Base-by-base conservation (phyloP, 2,888 invertebrate genomes). In the Cetonia aurata region DNA sequence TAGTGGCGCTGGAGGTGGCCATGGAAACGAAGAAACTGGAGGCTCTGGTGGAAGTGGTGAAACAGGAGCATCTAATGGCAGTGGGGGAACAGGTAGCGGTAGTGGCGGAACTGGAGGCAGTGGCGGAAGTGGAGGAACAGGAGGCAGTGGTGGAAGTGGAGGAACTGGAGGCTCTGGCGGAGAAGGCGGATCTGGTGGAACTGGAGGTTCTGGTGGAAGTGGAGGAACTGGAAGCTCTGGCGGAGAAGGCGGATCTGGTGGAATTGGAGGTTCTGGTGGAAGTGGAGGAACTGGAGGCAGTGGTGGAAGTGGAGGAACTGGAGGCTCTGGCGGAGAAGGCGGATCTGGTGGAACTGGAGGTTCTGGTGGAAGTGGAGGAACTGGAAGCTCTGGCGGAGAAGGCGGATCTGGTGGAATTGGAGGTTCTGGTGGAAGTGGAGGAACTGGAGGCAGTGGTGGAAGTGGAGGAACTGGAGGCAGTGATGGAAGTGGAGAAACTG, bases 291-390 rank as follows among this genome's bases (percentile, higher is more conserved):
- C 66, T 42, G 48, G 55, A 10, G 67, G 67, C 12, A 10, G 13
- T 1, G 67, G 67, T 1, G 50, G 52, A 42, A 52, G 48, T 57
- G 44, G 52, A 41, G 68, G 68, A 15, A 42, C 12, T 4, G 67
- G 70, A n/a, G 57, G 57, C 1, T 13, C 12, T 48, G 67, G 67
- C 1, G 68, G 68, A 15, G 25, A 10, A 1, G 67, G 70, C 31
- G 57, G 67, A 1, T 10, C 6, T 46, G 57, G 67, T 6, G 48
- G 56, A 1, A n/a, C 1, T 13, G 57, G 67, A 8, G 67, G 68
- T n/a, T 12, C 41, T 10, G 72, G 70, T 8, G 53, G 57, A 13
- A 77, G 76, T 56, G 71, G 67, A 48, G 74, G 69, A 57, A 65
- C 31, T 48, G 69, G 66, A 12, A 69, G 73, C 19, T 56, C 62